Percentiles rank a stretch among this genome's conserved stretches.
Conservation (phyloP, 2,888 invertebrate genomes). For the Nowickia ferox region DNA sequence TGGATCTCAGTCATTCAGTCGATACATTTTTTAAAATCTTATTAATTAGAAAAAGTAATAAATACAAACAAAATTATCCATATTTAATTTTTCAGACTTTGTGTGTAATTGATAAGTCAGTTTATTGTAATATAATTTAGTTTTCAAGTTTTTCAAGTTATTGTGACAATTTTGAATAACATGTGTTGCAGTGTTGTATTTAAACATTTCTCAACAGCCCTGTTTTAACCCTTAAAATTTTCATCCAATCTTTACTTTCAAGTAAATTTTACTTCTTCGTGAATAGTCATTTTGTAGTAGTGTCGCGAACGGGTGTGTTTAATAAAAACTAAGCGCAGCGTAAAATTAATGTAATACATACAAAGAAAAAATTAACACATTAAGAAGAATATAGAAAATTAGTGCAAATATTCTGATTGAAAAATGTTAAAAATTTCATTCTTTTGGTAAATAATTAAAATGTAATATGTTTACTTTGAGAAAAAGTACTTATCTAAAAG, state of each 20-base stretch:
- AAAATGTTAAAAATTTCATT: slow-evolving; percentile 33
- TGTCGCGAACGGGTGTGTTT: slow-evolving; percentile 71
- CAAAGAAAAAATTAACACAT: slow-evolving; percentile 46
- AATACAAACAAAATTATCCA: too few species aligned
- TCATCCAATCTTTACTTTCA: slow-evolving; percentile 27
- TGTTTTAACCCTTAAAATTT: slow-evolving; percentile 44
- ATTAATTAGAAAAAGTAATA: too few species aligned
- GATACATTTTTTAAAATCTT: too few species aligned
- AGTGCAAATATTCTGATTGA: slow-evolving; percentile 61
- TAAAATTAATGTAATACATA: slow-evolving; percentile 32
- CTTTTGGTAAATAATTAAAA: slow-evolving; percentile 32
- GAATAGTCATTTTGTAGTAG: slow-evolving; percentile 69
- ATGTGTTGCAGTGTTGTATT: slow-evolving; percentile 49
- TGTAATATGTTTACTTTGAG: slow-evolving; percentile 20
- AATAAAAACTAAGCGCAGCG: slow-evolving; percentile 62
- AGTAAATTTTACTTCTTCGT: slow-evolving; percentile 62
- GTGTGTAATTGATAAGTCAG: not conserved
- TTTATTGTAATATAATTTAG: not conserved
- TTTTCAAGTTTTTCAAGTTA: not conserved
- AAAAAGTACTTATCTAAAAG: not conserved
- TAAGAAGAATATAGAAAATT: slow-evolving; percentile 45
- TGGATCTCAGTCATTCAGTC: too few species aligned
- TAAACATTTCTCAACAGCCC: slow-evolving; percentile 19
- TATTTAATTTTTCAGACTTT: not conserved
- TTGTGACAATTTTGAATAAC: not conserved